A percentile compares a stretch with the other conserved stretches of the same genome.
Conservation (phyloP, 2,797 vertebrate genomes). For the Protonibea diacanthus region DNA sequence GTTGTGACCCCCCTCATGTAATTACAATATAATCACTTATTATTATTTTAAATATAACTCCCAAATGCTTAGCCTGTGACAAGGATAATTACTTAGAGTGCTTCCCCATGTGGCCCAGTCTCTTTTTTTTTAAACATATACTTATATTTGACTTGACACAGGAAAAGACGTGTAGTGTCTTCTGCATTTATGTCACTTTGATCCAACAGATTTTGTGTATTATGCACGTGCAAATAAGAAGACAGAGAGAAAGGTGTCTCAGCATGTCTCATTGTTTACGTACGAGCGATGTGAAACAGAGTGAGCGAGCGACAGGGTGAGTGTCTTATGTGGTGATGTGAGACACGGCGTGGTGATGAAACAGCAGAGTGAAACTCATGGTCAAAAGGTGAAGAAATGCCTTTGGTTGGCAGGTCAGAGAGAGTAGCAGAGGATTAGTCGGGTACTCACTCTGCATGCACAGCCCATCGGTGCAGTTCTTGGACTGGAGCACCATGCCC, state of each 20-base stretch:
- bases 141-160: slow-evolving; percentile 52
- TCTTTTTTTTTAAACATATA: slow-evolving; percentile 50
- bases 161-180: slow-evolving; percentile 42
- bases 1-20: slow-evolving; percentile 59
- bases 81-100: slow-evolving; percentile 63
- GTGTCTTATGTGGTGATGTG: slow-evolving; percentile 60
- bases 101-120: slow-evolving; percentile 42
- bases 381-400: slow-evolving; percentile 68
- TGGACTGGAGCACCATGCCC: slow-evolving; percentile 95
- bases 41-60: slow-evolving; percentile 80
- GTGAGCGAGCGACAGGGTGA: slow-evolving; percentile 59
- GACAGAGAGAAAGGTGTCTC: slow-evolving; percentile 26
- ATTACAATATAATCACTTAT: slow-evolving; percentile 79
- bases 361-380: slow-evolving; percentile 63
- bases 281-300: slow-evolving; percentile 64
- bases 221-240: slow-evolving; percentile 44
- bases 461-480: slow-evolving; percentile 98
- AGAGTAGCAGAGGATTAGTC: slow-evolving; percentile 72
- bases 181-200: slow-evolving; percentile 48
- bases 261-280: slow-evolving; percentile 59
- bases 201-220: slow-evolving; percentile 36
- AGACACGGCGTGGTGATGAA: slow-evolving; percentile 71
- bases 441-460: slow-evolving; percentile 98
- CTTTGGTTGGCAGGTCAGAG: slow-evolving; percentile 70
- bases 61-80: slow-evolving; percentile 60